Evolutionary conservation across 2,888 invertebrate genomes (phyloP), one percentile per base, ranked within the genome.

Genomic region (Ditula angustiorana): DNA sequence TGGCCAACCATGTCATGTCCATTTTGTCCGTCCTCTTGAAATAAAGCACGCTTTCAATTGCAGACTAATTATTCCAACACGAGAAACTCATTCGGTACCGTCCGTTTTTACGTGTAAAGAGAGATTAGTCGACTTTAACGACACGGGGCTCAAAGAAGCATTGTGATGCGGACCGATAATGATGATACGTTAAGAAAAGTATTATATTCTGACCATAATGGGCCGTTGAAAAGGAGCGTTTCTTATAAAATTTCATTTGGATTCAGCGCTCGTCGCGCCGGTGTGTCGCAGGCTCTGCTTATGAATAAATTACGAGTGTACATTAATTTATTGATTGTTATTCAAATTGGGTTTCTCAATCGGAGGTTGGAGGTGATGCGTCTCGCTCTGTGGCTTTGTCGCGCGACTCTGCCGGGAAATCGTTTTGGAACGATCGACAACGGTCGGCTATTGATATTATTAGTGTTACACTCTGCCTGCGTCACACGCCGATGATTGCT

Each of bases 271-370:
- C 86, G 92, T 91, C 80, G 78, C 85, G 78, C 69, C 83, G 82
- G 75, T 80, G 84, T 87, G 87, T 86, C 86, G 83, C 86, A 85
- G 79, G 80, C 75, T 83, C 83, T 78, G 83, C 81, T 85, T 87
- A 86, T 88, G 92, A 91, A 92, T 92, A 92, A 80, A 89, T 92
- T 90, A 92, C 80, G 75, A 78, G 71, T 77, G 82, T 87, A 90
- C 90, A 92, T 92, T 92, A 92, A 92, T 92, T 92, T 92, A 92
- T 91, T 91, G 88, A 92, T 92, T 92, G 92, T 92, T 90, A 92
- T 92, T 92, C 89, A 91, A 92, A 92, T 92, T 88, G 78, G 81
- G 88, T 90, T 90, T 90, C 90, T 91, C 90, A 90, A 92, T 91
- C 85, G 86, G 86, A 89, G 90, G 88, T 90, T 88, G 88, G 86